phyloP scores from a whole-genome alignment of 2,797 vertebrate genomes.

The Macropus fuliginosus region DNA sequence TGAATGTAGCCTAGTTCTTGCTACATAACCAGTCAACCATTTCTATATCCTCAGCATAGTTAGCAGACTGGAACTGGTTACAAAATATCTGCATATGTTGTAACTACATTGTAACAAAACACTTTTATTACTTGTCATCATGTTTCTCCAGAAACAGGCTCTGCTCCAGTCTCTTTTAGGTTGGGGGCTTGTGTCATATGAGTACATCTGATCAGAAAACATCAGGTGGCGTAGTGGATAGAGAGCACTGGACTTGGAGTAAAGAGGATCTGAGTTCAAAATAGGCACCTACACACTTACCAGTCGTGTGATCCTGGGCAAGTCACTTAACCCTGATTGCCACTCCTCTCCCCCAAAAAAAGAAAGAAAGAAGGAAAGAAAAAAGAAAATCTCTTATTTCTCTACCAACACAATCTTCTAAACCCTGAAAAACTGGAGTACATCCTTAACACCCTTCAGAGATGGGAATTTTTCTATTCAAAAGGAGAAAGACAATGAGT shows the following conservation, averaged over 20 bases:
- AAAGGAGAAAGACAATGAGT: background rate
- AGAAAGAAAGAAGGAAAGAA: background rate
- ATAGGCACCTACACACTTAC: background rate
- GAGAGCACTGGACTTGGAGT: background rate
- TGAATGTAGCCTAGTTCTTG: background rate
- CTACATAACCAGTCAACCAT: background rate
- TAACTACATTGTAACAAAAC: background rate
- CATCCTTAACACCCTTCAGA: background rate
- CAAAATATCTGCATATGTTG: background rate
- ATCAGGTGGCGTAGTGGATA: background rate
- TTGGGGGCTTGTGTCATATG: no score
- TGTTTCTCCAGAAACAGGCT: background rate
- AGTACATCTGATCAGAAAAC: no score
- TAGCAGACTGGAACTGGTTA: background rate
- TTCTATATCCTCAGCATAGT: background rate
- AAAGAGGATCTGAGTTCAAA: background rate
- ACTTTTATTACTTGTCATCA: background rate
- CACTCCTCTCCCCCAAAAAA: background rate
- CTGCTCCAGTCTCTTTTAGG: background rate
- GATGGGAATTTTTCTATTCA: background rate
- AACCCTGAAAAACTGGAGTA: background rate
- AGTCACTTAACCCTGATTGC: background rate
- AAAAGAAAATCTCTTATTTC: no score
- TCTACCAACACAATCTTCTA: background rate
- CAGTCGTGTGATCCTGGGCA: background rate